These are phyloP conservation scores for Paragorgia papillata DNA, from an alignment of 92 coral and sea anemone genomes.

Conservation along the genomic window DNA sequence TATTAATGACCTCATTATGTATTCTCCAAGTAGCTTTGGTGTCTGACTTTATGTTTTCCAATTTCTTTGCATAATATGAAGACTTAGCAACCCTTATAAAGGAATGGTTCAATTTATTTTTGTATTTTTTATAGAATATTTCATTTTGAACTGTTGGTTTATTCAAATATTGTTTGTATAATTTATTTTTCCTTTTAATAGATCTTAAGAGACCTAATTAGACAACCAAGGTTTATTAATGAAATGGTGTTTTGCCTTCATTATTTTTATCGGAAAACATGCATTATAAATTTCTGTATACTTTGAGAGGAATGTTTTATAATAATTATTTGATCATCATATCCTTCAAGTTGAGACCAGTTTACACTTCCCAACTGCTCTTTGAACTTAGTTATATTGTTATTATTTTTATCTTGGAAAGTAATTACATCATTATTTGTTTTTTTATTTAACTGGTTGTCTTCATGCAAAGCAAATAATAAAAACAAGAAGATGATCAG, in stretches of 20 bases:
- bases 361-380: slow-evolving; percentile 36
- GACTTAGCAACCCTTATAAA: too few relatives aligned
- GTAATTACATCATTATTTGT: neutral
- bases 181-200: slow-evolving; percentile 40
- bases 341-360: slow-evolving; percentile 49
- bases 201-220: slow-evolving; percentile 51
- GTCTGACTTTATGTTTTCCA: too few relatives aligned
- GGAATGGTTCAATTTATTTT: too few relatives aligned
- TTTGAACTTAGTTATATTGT: slow-evolving; percentile 34
- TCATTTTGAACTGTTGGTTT: neutral
- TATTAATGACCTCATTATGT: too few relatives aligned
- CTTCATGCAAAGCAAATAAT: neutral
- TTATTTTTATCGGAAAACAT: slow-evolving; percentile 56
- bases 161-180: slow-evolving; percentile 34
- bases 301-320: slow-evolving; percentile 32
- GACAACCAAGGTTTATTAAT: slow-evolving; percentile 59
- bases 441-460: neutral
- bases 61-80: too few relatives aligned
- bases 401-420: too few relatives aligned
- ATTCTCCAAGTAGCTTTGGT: too few relatives aligned
- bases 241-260: slow-evolving; percentile 15
- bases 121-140: too few relatives aligned
- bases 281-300: slow-evolving; percentile 44
- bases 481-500: slow-evolving; percentile 9
- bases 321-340: slow-evolving; percentile 50